Percentiles rank a stretch among this genome's conserved stretches.
phyloP scores from a whole-genome alignment of 2,797 vertebrate genomes.

The Garrulus glandarius region DNA sequence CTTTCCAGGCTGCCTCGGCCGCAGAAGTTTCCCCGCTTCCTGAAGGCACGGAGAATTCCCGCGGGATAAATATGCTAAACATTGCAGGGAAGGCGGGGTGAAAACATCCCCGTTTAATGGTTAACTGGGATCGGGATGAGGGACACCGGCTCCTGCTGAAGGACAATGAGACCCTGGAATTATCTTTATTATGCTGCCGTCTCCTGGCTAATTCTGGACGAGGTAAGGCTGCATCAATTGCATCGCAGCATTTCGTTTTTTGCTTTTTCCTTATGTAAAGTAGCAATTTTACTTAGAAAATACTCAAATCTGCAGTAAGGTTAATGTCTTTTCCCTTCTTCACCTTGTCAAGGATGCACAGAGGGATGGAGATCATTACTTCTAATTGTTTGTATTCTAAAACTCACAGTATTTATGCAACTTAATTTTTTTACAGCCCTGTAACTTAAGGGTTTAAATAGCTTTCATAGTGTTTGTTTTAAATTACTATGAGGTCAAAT shows the following conservation, averaged over 20 bases:
- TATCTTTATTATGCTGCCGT: conserved; percentile 21
- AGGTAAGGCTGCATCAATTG: not conserved
- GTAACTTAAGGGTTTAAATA: not conserved
- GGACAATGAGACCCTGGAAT: not conserved
- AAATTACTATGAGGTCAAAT: not conserved
- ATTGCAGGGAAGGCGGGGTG: not conserved
- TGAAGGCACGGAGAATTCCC: not conserved
- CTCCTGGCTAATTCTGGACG: not conserved
- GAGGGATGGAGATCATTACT: not conserved
- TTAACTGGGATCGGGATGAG: not conserved
- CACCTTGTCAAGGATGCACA: not conserved
- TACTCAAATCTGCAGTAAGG: not conserved
- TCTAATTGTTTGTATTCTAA: not conserved
- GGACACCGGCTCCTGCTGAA: conserved; percentile 7
- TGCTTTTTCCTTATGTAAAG: not conserved
- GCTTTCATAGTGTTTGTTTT: not conserved
- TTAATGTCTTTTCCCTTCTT: not conserved
- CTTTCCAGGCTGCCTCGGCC: not conserved
- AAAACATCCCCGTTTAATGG: not conserved
- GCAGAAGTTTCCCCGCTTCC: not conserved
- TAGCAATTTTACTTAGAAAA: not conserved
- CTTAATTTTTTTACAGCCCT: not conserved
- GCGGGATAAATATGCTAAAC: not conserved
- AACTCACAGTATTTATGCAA: not conserved
- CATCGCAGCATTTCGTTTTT: not conserved